Percentiles rank a stretch among this genome's conserved stretches.
Evolutionary conservation across 2,888 invertebrate species (phyloP).

Genomic region (Cryptus armator): DNA sequence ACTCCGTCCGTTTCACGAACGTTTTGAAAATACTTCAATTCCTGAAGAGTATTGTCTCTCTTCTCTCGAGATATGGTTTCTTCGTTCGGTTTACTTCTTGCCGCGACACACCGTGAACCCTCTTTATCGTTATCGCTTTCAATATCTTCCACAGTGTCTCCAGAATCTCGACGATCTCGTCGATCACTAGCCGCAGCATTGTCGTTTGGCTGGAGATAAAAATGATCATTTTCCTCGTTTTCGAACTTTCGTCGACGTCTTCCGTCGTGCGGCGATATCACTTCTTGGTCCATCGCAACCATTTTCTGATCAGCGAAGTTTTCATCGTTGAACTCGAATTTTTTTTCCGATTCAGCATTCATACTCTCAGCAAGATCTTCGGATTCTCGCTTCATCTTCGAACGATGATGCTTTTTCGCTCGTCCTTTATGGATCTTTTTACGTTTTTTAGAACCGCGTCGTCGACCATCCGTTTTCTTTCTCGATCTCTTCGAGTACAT

Average conservation of each 20-base stretch:
- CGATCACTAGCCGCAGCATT: constrained; percentile 8
- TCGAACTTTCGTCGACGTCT: constrained; percentile 47
- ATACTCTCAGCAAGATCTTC: background rate
- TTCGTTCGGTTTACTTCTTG: background rate
- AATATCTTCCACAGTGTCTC: background rate
- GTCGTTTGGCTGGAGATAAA: constrained; percentile 15
- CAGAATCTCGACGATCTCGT: constrained; percentile 18
- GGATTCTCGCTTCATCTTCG: constrained; percentile 11
- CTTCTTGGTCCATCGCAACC: constrained; percentile 29
- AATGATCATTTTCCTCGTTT: constrained; percentile 38
- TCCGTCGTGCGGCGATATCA: constrained; percentile 42
- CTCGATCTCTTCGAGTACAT: background rate
- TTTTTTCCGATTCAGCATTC: background rate
- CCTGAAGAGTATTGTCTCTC: constrained; percentile 27
- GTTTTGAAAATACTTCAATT: constrained; percentile 54
- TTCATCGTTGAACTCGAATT: background rate
- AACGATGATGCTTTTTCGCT: constrained; percentile 34
- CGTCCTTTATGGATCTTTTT: constrained; percentile 7
- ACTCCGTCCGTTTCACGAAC: constrained; percentile 37
- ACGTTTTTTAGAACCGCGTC: background rate
- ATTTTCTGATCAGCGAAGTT: background rate
- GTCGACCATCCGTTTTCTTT: background rate
- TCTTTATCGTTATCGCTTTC: background rate
- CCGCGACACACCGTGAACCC: background rate
- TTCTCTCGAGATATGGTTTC: constrained; percentile 41